Base-by-base conservation (phyloP, 2,113 vertebrate species). In the Crotalus tigris region DNA sequence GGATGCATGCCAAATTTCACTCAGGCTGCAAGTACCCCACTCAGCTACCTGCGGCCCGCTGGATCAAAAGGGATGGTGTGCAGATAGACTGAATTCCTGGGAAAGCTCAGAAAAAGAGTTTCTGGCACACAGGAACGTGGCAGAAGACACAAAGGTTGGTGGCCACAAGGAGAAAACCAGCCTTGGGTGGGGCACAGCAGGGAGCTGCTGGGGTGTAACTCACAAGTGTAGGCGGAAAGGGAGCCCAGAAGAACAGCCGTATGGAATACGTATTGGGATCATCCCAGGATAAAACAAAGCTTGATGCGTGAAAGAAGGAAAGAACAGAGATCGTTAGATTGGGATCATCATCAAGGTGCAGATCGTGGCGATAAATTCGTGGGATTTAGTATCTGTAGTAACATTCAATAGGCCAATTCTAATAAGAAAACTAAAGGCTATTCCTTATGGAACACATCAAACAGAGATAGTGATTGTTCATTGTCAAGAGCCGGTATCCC, bases 241-340 rank as follows among this genome's bases (percentile, higher is more conserved):
- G 95, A 95, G 95, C 85, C 94, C 3, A 0, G 92, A 91, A 92
- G 87, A 75, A 91, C 90, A 64, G 3, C 88, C 88, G 96, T 90
- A 39, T 93, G 91, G 96, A 96, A 94, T 95, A 94, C 93, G 92
- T 81, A 92, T 94, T 94, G 93, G 96, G 95, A 96, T 96, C 93
- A 95, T 95, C 93, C 88, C 94, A 93, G 96, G 94, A 94, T 96
- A 96, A 92, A 95, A n/a, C 85, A 94, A 95, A 85, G 94, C 93
- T 53, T 69, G 4, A 64, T 94, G 89, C 92, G 4, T 94, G 3
- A 24, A 51, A 86, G 19, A n/a, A 57, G 39, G 57, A 89, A 21
- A 93, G 94, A 92, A 81, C 33, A 44, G 69, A 39, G 69, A 81
- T 69, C 0, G 64, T n/a, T 13, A 64, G 61, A 69, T 95, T 93